A percentile compares a stretch with the other conserved stretches of the same genome.
Evolutionary conservation across 2,113 vertebrate species (phyloP).

Genomic region (Balaenoptera acutorostrata): DNA sequence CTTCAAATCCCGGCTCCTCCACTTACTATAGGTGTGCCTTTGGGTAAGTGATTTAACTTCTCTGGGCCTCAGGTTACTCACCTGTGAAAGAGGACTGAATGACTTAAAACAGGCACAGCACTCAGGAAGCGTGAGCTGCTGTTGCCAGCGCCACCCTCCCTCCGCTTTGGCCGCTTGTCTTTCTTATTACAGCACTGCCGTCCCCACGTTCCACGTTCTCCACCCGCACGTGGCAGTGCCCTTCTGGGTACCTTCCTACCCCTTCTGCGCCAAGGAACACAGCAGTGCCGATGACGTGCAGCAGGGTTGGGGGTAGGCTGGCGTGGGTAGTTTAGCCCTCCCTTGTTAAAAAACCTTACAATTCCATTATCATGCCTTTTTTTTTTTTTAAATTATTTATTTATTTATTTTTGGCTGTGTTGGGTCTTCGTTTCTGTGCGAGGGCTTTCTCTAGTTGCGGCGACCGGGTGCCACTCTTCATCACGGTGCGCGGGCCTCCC

Average conservation of each 20-base stretch:
- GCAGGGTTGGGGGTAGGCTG: no score
- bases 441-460: no score
- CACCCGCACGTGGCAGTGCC: background rate
- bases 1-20: background rate
- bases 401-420: no score
- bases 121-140: background rate
- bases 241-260: background rate
- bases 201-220: accelerated
- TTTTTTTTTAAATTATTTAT: no score
- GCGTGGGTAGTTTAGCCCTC: no score
- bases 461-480: no score
- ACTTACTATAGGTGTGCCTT: background rate
- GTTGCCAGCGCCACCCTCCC: background rate
- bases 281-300: accelerated
- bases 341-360: background rate
- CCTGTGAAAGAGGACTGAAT: background rate
- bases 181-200: background rate
- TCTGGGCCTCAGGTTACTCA: background rate
- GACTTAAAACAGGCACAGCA: background rate
- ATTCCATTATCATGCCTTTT: no score
- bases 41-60: background rate
- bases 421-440: no score
- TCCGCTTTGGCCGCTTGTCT: background rate
- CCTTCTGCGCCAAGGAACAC: background rate
- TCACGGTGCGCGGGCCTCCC: no score